These are phyloP conservation scores for Equus quagga DNA, from an alignment of 2,113 vertebrate species.

Conservation along the genomic window DNA sequence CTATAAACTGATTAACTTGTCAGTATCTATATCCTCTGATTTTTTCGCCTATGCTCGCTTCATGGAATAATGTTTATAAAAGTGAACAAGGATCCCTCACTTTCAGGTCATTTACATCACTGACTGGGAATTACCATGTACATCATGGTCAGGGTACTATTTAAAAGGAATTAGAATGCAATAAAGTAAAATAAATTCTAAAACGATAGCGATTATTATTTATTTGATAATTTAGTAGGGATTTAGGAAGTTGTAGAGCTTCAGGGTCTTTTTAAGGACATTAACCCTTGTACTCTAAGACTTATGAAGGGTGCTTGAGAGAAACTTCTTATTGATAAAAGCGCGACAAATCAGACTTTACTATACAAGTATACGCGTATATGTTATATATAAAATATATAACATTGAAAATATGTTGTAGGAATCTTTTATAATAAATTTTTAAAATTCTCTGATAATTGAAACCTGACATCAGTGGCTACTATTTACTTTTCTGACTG, in stretches of 20 bases:
- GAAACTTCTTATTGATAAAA: constrained; percentile 30
- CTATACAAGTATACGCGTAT: neutral
- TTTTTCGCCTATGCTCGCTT: neutral
- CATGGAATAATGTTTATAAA: constrained; percentile 44
- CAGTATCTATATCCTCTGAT: neutral
- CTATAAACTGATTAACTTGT: neutral
- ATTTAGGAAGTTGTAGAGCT: neutral
- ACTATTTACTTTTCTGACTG: neutral
- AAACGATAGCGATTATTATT: neutral
- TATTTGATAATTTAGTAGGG: constrained; percentile 3
- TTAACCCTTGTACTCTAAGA: neutral
- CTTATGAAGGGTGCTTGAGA: neutral
- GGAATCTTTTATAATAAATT: neutral
- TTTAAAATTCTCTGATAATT: neutral
- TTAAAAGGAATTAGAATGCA: constrained; percentile 52
- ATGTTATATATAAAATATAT: neutral
- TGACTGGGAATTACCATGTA: neutral
- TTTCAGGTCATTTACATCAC: neutral
- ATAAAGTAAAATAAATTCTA: constrained; percentile 58
- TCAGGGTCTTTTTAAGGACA: constrained; percentile 12
- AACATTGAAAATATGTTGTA: neutral
- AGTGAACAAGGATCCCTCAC: neutral
- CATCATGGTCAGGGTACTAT: neutral
- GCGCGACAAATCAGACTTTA: neutral
- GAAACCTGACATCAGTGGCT: neutral